These are phyloP conservation scores for Esperia sulphurella DNA, from an alignment of 2,888 invertebrate species.

Conservation along the genomic window DNA sequence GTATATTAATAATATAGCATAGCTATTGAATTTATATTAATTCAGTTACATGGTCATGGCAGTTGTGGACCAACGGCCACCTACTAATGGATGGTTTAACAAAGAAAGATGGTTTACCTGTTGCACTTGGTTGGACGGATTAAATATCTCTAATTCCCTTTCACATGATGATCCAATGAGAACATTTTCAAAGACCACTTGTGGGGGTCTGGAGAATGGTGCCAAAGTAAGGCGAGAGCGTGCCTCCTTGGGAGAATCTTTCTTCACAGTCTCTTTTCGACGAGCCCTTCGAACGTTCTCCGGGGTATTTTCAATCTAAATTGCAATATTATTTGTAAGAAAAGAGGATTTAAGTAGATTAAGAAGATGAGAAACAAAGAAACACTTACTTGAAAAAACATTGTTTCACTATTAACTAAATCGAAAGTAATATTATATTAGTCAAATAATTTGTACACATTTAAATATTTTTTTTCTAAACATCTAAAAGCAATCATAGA, in stretches of 20 bases:
- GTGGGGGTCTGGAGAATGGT: slow-evolving; percentile 83
- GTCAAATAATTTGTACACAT: no score
- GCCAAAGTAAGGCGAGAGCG: slow-evolving; percentile 78
- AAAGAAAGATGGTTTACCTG: slow-evolving; percentile 37
- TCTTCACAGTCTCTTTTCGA: slow-evolving; percentile 42
- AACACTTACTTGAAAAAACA: slow-evolving; percentile 55
- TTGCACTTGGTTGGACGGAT: slow-evolving; percentile 71
- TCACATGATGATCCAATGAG: slow-evolving; percentile 75
- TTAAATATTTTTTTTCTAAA: no score
- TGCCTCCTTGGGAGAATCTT: slow-evolving; percentile 60
- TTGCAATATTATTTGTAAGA: not conserved
- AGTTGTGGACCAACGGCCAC: not conserved
- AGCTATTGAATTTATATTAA: no score
- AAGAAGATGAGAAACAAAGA: no score
- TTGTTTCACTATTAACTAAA: slow-evolving; percentile 14
- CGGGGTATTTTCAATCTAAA: slow-evolving; percentile 72
- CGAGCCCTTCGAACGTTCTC: slow-evolving; percentile 57
- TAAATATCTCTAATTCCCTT: slow-evolving; percentile 77
- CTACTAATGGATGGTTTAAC: not conserved
- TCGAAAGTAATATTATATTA: no score
- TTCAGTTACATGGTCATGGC: no score
- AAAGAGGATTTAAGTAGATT: not conserved
- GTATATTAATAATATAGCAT: no score
- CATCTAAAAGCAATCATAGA: no score
- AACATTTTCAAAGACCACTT: slow-evolving; percentile 84